These are phyloP conservation scores for Augiades crinisus DNA, from an alignment of 2,888 invertebrate genomes.

Conservation along the genomic window DNA sequence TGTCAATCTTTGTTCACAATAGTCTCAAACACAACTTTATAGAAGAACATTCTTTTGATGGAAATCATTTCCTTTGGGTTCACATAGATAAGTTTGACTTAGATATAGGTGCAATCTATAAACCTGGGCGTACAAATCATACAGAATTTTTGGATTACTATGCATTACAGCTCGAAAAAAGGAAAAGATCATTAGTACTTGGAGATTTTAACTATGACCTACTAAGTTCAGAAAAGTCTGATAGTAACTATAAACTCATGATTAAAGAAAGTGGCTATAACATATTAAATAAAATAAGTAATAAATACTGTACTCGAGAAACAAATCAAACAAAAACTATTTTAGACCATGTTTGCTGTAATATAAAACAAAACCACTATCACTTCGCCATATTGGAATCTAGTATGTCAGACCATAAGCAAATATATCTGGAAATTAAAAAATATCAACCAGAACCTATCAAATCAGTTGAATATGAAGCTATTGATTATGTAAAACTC, in stretches of 20 bases:
- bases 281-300: slow-evolving; percentile 27
- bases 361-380: neutral
- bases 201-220: slow-evolving; percentile 26
- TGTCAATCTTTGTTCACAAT: slow-evolving; percentile 34
- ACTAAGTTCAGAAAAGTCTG: neutral
- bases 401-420: slow-evolving; percentile 30
- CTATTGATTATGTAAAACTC: slow-evolving; percentile 23
- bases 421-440: slow-evolving; percentile 27
- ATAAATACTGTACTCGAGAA: slow-evolving; percentile 26
- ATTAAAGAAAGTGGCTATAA: slow-evolving; percentile 16
- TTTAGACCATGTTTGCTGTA: slow-evolving; percentile 23
- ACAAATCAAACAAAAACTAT: slow-evolving; percentile 20
- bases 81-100: slow-evolving; percentile 29
- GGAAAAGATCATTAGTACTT: slow-evolving; percentile 18
- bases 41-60: slow-evolving; percentile 28
- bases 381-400: slow-evolving; percentile 29
- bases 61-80: slow-evolving; percentile 31
- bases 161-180: slow-evolving; percentile 13
- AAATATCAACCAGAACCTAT: neutral
- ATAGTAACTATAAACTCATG: slow-evolving; percentile 19
- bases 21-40: slow-evolving; percentile 30
- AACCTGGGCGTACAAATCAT: slow-evolving; percentile 22
- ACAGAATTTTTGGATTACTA: slow-evolving; percentile 20
- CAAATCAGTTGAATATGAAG: slow-evolving; percentile 17
- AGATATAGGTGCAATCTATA: slow-evolving; percentile 29